Percentiles rank a stretch among this genome's conserved stretches.
Conservation (phyloP, 2,113 vertebrate genomes). For the Hippocampus guttulatus region DNA sequence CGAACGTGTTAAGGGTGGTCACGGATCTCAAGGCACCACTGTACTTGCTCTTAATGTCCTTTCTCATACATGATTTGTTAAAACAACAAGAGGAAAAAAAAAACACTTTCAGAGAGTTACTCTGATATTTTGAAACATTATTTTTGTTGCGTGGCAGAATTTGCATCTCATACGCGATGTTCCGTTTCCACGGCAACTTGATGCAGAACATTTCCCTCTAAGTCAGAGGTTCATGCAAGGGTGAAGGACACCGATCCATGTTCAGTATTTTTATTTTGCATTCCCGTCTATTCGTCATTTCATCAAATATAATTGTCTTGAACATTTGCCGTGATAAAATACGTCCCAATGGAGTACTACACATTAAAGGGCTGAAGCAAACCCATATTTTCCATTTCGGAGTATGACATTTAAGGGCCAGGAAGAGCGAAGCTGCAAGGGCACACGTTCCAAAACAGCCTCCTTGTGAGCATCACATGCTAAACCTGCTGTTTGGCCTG, state of each 20-base stretch:
- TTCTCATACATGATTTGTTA: too few species aligned
- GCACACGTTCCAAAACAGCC: slow-evolving; percentile 22
- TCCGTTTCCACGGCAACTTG: neutral
- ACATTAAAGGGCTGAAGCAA: slow-evolving; percentile 5
- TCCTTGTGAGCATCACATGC: slow-evolving; percentile 44
- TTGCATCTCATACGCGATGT: neutral
- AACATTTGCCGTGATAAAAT: neutral
- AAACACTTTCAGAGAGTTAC: neutral
- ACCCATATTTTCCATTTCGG: slow-evolving; percentile 14
- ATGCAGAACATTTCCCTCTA: neutral
- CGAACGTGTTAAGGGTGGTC: too few species aligned
- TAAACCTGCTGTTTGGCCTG: slow-evolving; percentile 14
- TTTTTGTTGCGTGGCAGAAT: neutral
- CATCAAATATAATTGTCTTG: neutral
- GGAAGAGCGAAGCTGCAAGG: slow-evolving; percentile 48
- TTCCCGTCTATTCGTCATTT: neutral
- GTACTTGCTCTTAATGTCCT: too few species aligned
- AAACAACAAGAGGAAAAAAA: too few species aligned
- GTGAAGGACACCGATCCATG: neutral
- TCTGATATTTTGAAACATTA: neutral
- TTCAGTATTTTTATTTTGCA: neutral
- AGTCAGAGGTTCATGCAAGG: neutral
- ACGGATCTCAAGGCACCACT: too few species aligned
- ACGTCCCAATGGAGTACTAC: neutral
- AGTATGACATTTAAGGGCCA: slow-evolving; percentile 45